phyloP scores from a whole-genome alignment of 2,113 vertebrate genomes.

The Peromyscus maniculatus region DNA sequence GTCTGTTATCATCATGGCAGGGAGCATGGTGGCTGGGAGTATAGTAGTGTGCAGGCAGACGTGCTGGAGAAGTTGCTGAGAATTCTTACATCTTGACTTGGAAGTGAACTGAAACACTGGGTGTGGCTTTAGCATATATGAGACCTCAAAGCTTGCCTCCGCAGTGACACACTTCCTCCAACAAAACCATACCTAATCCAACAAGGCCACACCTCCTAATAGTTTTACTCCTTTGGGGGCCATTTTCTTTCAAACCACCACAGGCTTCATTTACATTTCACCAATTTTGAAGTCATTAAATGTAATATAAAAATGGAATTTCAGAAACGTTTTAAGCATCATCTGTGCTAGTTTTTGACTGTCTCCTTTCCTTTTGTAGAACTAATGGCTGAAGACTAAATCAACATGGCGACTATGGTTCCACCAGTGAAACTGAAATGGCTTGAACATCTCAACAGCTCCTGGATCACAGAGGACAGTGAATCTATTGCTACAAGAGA shows the following conservation, averaged over 20 bases:
- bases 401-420: slow-evolving; percentile 96
- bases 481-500: slow-evolving; percentile 98
- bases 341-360: background rate
- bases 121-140: background rate
- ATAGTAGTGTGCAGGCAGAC: background rate
- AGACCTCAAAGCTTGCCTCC: background rate
- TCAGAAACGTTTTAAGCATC: slow-evolving; percentile 52
- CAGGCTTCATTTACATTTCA: slow-evolving; percentile 17
- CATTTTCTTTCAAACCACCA: background rate
- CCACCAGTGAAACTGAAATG: slow-evolving; percentile 99
- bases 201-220: background rate
- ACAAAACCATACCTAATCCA: background rate
- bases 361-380: slow-evolving; percentile 82
- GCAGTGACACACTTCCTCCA: background rate
- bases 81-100: background rate
- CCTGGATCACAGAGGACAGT: slow-evolving; percentile 99
- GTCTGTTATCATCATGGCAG: background rate
- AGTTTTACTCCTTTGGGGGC: background rate
- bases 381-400: slow-evolving; percentile 94
- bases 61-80: background rate
- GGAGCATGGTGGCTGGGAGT: background rate
- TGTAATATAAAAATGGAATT: background rate
- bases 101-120: background rate
- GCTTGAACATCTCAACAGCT: slow-evolving; percentile 99
- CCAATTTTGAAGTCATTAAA: slow-evolving; percentile 55